Evolutionary conservation across 2,888 invertebrate genomes (phyloP), one percentile per base, ranked within the genome.

Genomic region (Hemithea aestivaria): DNA sequence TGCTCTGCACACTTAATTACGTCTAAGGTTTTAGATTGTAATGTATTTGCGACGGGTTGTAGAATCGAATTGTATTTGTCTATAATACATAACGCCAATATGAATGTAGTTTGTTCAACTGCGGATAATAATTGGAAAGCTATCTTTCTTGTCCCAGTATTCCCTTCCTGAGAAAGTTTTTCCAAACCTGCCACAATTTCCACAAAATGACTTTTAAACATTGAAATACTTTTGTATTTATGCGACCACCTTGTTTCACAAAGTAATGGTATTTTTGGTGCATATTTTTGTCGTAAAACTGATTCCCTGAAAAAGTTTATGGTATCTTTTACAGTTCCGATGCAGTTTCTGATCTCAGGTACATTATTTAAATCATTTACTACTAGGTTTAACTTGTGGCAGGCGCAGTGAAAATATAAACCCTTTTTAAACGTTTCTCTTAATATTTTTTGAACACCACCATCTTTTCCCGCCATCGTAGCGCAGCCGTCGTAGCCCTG

Each of bases 401-500:
- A 47, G 34, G 47, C 45, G 43, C 51, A 53, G 38, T 51, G 47
- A 36, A 48, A 51, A 25, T 24, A 33, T 25, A 25, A 33, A 36
- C 33, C 26, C 25, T 33, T 42, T 39, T 33, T 33, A 33, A 23
- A 23, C 23, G 23, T 23, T 23, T 23, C 23, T 23, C 23, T 23
- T 9, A 23, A 23, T 23, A 23, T 33, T 33, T 33, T 33, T 25
- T 33, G 33, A 20, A 33, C 33, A 16, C 25, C 20, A 10, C 20
- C 30, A 22, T 35, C 33, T 38, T 46, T 44, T 27, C 52, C 53
- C 24, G 51, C 34, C 26, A 34, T 34, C 27, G 34, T 34, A 34
- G 53, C 53, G 40, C 56, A 57, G n/a, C 52, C 56, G 45, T 57
- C 53, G 45, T 47, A 57, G 6, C 52, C 53, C 35, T 50, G 45